Evolutionary conservation across 2,888 invertebrate species (phyloP).

Genomic region (Chironomus tentans): DNA sequence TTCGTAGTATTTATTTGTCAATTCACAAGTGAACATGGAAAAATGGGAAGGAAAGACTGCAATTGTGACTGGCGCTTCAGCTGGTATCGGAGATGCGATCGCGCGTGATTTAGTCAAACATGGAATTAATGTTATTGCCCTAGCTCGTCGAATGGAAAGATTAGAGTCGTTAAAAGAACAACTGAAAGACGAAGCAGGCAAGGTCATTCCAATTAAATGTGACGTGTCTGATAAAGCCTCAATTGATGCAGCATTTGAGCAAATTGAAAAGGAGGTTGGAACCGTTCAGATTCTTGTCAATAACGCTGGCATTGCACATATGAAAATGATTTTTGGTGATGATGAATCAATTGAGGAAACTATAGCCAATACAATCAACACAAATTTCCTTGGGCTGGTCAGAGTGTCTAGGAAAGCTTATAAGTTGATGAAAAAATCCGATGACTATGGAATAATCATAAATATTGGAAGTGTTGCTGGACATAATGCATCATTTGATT

Average conservation of each 20-base stretch:
- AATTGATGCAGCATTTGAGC: slow-evolving; percentile 46
- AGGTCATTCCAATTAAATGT: slow-evolving; percentile 42
- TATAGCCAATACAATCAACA: slow-evolving; percentile 41
- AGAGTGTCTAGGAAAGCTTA: slow-evolving; percentile 44
- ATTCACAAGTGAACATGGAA: neutral
- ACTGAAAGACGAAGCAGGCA: slow-evolving; percentile 32
- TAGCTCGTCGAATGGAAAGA: slow-evolving; percentile 43
- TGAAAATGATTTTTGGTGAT: slow-evolving; percentile 23
- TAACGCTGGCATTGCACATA: slow-evolving; percentile 45
- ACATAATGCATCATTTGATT: slow-evolving; percentile 30
- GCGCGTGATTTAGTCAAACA: slow-evolving; percentile 40
- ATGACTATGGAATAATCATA: slow-evolving; percentile 42
- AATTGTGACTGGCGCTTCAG: slow-evolving; percentile 53
- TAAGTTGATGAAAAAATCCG: slow-evolving; percentile 42
- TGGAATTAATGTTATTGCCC: slow-evolving; percentile 47
- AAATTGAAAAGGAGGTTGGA: slow-evolving; percentile 44
- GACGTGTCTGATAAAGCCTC: slow-evolving; percentile 48
- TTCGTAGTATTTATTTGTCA: too few species aligned
- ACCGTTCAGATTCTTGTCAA: slow-evolving; percentile 51
- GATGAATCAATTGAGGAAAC: neutral
- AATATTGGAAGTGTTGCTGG: slow-evolving; percentile 41
- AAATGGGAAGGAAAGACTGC: slow-evolving; percentile 39
- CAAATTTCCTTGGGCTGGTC: slow-evolving; percentile 43
- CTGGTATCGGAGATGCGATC: slow-evolving; percentile 49
- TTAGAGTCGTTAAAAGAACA: slow-evolving; percentile 35